phyloP scores from a whole-genome alignment of 2,888 invertebrate species.

The Agrotis ipsilon region DNA sequence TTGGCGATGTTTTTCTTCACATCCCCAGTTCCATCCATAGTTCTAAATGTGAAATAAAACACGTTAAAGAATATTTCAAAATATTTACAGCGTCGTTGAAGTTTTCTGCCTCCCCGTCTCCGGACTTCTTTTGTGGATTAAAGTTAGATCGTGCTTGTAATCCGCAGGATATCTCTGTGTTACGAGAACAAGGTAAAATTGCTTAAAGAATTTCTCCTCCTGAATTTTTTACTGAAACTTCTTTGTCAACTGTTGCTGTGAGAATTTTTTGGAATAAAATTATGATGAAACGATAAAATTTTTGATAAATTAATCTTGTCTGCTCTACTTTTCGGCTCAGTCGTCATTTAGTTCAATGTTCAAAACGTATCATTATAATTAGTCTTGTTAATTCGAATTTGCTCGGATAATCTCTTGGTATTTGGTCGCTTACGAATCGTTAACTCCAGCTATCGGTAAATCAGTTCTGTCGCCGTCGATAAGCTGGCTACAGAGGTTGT shows the following conservation, averaged over 20 bases:
- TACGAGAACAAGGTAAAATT: slow-evolving; percentile 28
- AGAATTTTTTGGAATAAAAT: slow-evolving; percentile 1
- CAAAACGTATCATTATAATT: slow-evolving; percentile 34
- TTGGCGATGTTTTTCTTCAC: neutral
- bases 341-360: slow-evolving; percentile 24
- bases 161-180: slow-evolving; percentile 31
- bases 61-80: slow-evolving; percentile 26
- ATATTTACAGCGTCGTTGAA: slow-evolving; percentile 25
- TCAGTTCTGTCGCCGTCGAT: slow-evolving; percentile 53
- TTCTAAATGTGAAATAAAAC: slow-evolving; percentile 17
- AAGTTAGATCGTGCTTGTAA: slow-evolving; percentile 54
- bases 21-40: no score
- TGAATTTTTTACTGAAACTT: slow-evolving; percentile 26
- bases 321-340: slow-evolving; percentile 21
- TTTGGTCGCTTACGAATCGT: slow-evolving; percentile 37
- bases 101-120: slow-evolving; percentile 15
- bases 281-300: neutral
- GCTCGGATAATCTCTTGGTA: slow-evolving; percentile 37
- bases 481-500: slow-evolving; percentile 54
- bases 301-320: slow-evolving; percentile 8
- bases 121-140: slow-evolving; percentile 35
- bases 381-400: slow-evolving; percentile 20
- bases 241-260: slow-evolving; percentile 14
- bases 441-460: slow-evolving; percentile 52
- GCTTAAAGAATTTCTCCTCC: slow-evolving; percentile 14